Evolutionary conservation across 2,797 vertebrate genomes (phyloP), one percentile per base, ranked within the genome.

Genomic region (Pseudomugil tenellus): DNA sequence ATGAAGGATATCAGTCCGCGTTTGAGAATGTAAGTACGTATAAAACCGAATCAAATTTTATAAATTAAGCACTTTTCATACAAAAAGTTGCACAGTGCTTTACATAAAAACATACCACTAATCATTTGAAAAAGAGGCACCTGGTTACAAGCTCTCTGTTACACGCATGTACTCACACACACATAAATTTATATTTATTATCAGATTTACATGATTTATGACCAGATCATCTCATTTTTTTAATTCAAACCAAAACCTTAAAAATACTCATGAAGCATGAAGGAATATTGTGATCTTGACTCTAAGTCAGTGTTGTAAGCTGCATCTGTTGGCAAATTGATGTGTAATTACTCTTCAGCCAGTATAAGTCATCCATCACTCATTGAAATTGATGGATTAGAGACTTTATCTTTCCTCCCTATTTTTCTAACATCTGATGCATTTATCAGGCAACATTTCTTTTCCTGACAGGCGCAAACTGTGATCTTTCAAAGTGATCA

Each of bases 341-440:
- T 73, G 74, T 34, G 60, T 70, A 84, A 88, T 86, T 91, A 90
- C 75, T 89, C 84, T 83, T 77, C 71, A 63, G 76, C 77, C 79
- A 82, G 82, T 79, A 64, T 68, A 84, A 76, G 87, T 84, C 83
- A 91, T 84, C 67, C 53, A 91, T 88, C 71, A 84, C 75, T 85
- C 84, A 77, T 89, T 89, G 84, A 74, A 83, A 72, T 76, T 89
- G 89, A 89, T 81, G 83, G 77, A 92, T 81, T 9, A 41, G 26
- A 7, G 31, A 63, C 82, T 84, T 41, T 68, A 81, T 86, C 83
- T 86, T 71, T 83, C 71, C 63, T 74, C 70, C 55, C 69, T 60
- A 37, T 84, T 81, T 83, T 35, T 19, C 81, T 66, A 62, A 60
- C 70, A 74, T 65, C 67, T 29, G 79, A 77, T 31, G 35, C 87